Conservation (phyloP, 2,113 vertebrate genomes). For the Thermophis baileyi region DNA sequence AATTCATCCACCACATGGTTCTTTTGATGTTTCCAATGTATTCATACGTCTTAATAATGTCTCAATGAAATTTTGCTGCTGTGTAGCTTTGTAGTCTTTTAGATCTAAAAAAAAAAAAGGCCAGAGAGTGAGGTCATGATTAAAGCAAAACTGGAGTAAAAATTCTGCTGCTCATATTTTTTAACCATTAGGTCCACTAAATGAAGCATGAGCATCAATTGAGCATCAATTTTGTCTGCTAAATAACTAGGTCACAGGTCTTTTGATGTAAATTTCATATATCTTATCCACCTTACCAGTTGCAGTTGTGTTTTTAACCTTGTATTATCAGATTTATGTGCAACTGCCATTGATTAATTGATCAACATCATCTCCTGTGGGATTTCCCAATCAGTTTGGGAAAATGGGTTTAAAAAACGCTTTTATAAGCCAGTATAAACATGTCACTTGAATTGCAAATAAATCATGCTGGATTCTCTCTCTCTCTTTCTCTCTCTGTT, state of each 20-base stretch:
- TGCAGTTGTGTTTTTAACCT: not conserved
- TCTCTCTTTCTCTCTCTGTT: not conserved
- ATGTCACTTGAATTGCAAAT: not conserved
- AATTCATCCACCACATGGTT: not conserved
- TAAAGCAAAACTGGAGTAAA: not conserved
- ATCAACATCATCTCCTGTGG: not conserved
- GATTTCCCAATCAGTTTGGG: not conserved
- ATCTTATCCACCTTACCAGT: not conserved
- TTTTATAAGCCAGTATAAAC: not conserved
- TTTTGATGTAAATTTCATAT: not conserved
- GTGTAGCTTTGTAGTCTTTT: not conserved
- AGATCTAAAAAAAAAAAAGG: not conserved
- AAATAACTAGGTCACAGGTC: not conserved
- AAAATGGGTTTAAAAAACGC: not conserved
- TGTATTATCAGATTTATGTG: not conserved
- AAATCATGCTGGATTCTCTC: not conserved
- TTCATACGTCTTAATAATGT: not conserved
- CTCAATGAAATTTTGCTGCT: constrained; percentile 4
- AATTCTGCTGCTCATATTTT: not conserved
- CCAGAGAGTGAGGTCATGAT: not conserved
- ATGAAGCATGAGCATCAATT: not conserved
- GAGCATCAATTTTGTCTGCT: not conserved
- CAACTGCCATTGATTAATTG: not conserved
- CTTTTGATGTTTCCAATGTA: not conserved
- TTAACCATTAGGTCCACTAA: not conserved